A percentile compares a stretch with the other conserved stretches of the same genome.
phyloP scores from a whole-genome alignment of 1,140 invertebrate species.

The Stegodyphus dumicola region DNA sequence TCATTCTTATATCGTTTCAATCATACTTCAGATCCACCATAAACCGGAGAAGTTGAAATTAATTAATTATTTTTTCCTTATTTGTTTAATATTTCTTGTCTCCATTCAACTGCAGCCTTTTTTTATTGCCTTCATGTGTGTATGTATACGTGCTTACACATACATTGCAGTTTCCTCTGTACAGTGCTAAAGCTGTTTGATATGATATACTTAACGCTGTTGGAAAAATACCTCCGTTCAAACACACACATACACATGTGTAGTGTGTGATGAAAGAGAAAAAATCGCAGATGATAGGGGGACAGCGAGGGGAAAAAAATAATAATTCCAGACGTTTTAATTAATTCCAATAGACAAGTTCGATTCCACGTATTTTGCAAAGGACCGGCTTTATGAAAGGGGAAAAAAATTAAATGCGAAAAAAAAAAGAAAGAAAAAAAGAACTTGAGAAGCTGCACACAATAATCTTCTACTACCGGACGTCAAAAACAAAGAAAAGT shows the following conservation, averaged over 20 bases:
- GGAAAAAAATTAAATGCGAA: not conserved
- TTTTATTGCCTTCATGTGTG: not conserved
- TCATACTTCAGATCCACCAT: conserved; percentile 41
- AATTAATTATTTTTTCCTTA: conserved; percentile 55
- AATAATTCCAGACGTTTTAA: conserved; percentile 58
- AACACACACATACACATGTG: not conserved
- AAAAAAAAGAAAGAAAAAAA: conserved; percentile 40
- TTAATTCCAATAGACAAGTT: conserved; percentile 59
- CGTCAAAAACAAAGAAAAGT: conserved; percentile 56
- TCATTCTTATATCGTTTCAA: conserved; percentile 49
- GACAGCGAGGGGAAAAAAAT: conserved; percentile 13
- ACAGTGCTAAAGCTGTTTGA: not conserved
- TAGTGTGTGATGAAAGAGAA: not conserved
- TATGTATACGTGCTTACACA: not conserved
- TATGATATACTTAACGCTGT: not conserved
- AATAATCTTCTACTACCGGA: conserved; percentile 48
- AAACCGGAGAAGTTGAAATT: conserved; percentile 51
- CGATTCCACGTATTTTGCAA: conserved; percentile 45
- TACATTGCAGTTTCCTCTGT: conserved; percentile 37
- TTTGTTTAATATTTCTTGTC: conserved; percentile 16
- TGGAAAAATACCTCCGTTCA: conserved; percentile 19
- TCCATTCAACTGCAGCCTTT: not conserved
- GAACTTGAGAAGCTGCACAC: conserved; percentile 22
- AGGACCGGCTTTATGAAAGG: conserved; percentile 17
- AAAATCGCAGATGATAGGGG: conserved; percentile 8